Evolutionary conservation across 2,797 vertebrate genomes (phyloP), one percentile per base, ranked within the genome.

Genomic region (Clamator glandarius): DNA sequence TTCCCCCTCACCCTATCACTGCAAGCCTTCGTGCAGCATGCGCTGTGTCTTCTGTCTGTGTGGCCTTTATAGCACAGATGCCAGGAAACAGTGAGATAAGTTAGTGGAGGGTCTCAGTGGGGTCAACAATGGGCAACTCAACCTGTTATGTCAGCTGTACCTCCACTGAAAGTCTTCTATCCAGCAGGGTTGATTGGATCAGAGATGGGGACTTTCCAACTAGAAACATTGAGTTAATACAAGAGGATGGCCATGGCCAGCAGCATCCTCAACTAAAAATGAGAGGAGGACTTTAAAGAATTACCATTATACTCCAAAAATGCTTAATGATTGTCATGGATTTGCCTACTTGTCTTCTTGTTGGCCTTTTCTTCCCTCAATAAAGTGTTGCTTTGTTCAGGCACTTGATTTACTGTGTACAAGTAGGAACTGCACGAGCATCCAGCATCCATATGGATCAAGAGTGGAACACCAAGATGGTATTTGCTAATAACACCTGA

Each of bases 111-210:
- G 9, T 21, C 52, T 79, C 9, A 4, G 1, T 44, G 36, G 7
- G 42, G 15, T 50, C 2, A 0, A 4, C 11, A 8, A 7, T 7
- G 17, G 28, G 8, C 20, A 44, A 4, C 12, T 73, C 21, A 9
- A 31, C 55, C 20, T 68, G 1, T 59, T 48, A 14, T 6, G 23
- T 48, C 42, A 48, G 7, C 20, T 48, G 12, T 41, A 7, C 41
- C 66, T 52, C 46, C 66, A 26, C 12, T 39, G 83, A 35, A 70
- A 20, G 11, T 55, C 18, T 63, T 48, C 20, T 63, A 1, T 46
- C n/a, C n/a, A 75, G 17, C 6, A 14, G 52, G 26, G 8, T 16
- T 57, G 35, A 41, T 7, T 57, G 73, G 25, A 35, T 33, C 51
- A 64, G 46, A 51, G 29, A 15, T 2, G 2, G 10, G 20, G 28